Base-by-base conservation (phyloP, 37 sponge, comb jelly and placozoan genomes). In the Beroe ovata region DNA sequence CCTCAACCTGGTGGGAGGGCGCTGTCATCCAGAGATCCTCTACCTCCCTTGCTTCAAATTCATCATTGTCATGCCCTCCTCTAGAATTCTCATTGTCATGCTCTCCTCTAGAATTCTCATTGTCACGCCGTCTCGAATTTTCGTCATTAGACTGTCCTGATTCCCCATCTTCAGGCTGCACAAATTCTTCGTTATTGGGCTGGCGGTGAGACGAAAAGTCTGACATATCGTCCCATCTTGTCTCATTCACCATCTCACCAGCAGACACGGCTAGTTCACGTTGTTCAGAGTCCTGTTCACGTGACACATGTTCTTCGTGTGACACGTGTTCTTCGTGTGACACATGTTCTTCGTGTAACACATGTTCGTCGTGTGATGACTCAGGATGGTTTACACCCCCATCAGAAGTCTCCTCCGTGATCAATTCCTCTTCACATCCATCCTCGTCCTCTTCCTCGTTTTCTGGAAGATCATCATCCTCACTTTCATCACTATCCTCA, bases 21-120 rank as follows among this genome's bases (percentile, higher is more conserved):
- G 84, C 84, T 42, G 84, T 35, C 84, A 77, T 77, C 84, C 84
- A 77, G 28, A 42, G 38, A 41, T 77, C 84, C 54, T 77, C 84
- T 54, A 32, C 84, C 54, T 77, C 84, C 28, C 84, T 33, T 29
- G 84, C 84, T 20, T 42, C 54, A 40, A 77, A 77, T 54, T 77
- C 84, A 20, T 77, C 84, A 41, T 8, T 42, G n/a, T n/a, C n/a
- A n/a, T n/a, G n/a, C n/a, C n/a, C n/a, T n/a, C n/a, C n/a, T n/a
- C n/a, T n/a, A n/a, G n/a, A n/a, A n/a, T n/a, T n/a, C n/a, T n/a
- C n/a, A n/a, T n/a, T n/a, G n/a, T n/a, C n/a, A n/a, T n/a, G n/a
- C n/a, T n/a, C n/a, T n/a, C n/a, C n/a, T n/a, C n/a, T n/a, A n/a
- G n/a, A n/a, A n/a, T n/a, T n/a, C n/a, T n/a, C n/a, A n/a, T n/a